phyloP scores from a whole-genome alignment of 2,113 vertebrate species.

The Spea multiplicata region DNA sequence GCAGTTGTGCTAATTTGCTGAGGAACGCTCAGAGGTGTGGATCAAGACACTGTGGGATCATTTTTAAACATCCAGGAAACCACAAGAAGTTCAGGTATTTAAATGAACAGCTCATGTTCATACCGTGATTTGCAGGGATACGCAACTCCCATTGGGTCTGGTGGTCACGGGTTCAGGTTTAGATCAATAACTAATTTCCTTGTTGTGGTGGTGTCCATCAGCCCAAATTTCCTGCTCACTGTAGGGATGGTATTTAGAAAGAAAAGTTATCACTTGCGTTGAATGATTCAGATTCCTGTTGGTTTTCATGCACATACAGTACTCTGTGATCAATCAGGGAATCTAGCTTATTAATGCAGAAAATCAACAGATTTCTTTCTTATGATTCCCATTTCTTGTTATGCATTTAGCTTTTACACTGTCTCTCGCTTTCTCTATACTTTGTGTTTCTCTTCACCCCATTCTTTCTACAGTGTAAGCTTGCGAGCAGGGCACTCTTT shows the following conservation, averaged over 20 bases:
- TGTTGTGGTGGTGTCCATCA: background rate
- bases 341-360: too few species aligned
- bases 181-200: background rate
- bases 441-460: too few species aligned
- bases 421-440: too few species aligned
- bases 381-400: too few species aligned
- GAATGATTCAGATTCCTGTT: too few species aligned
- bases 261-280: background rate
- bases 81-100: slow-evolving; percentile 5
- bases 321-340: too few species aligned
- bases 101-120: slow-evolving; percentile 13
- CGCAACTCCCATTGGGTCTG: background rate
- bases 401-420: too few species aligned
- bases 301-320: too few species aligned
- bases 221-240: background rate
- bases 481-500: too few species aligned
- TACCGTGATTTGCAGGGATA: background rate
- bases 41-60: background rate
- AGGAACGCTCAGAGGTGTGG: slow-evolving; percentile 11
- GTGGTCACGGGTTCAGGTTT: background rate
- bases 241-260: background rate
- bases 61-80: slow-evolving; percentile 6
- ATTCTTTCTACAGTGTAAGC: too few species aligned
- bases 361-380: too few species aligned
- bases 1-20: background rate